Base-by-base conservation (phyloP, 2,113 vertebrate species). In the Brachyhypopomus occidentalis region DNA sequence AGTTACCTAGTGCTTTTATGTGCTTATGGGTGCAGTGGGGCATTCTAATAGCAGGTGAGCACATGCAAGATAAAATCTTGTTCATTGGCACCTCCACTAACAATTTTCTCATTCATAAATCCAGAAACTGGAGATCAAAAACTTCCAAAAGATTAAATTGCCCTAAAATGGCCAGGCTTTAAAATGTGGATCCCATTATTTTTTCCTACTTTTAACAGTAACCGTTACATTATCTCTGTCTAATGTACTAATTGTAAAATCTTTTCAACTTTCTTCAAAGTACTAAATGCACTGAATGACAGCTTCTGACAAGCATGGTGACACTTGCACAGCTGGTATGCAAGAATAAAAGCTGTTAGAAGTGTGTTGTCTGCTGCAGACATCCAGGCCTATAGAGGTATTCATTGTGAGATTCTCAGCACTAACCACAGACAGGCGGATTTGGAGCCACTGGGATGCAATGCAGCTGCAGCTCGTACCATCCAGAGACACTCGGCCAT, bases 301-400 rank as follows among this genome's bases (percentile, higher is more conserved):
- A 77, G 63, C 4, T 45, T 76, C 66, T 41, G 63, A 52, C 77
- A 66, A 16, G 38, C 59, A 9, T 63, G 45, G 41, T 76, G 77
- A 77, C 75, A 77, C 48, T 45, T 59, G 73, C 22, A 19, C 69
- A 45, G 62, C 36, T 30, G 27, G 60, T 60, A 76, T 36, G 48
- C 22, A 59, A 81, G 38, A 76, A 45, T 55, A 36, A 55, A 36
- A 12, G 23, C 34, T 55, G 41, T 63, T 14, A 48, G 59, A 74
- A 82, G 80, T 66, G 60, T 72, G 52, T 25, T 70, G 64, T 48
- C 69, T 77, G 58, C 72, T 66, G 77, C 72, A 83, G 77, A 83
- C 80, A 59, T 62, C 7, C 60, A 72, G 48, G 70, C 64, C 66
- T 64, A 59, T 38, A 76, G 45, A 74, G 80, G 66, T 72, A 82